Evolutionary conservation across 2,888 invertebrate species (phyloP).

Genomic region (Heterodera filipjevi): DNA sequence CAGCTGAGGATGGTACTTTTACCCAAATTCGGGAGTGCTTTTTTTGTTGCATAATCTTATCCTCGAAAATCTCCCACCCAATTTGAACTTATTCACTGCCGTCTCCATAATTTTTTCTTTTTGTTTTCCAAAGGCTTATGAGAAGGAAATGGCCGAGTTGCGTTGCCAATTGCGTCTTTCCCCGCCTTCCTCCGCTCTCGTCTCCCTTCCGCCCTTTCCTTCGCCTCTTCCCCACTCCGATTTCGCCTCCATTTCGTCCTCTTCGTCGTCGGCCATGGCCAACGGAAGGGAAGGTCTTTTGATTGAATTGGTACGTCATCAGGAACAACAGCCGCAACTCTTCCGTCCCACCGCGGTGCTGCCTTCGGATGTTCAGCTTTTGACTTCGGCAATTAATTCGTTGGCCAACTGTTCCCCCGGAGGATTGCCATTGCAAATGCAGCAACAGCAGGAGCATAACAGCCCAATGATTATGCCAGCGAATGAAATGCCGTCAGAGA

Average conservation of each 20-base stretch:
- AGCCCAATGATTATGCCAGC: neutral
- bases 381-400: slow-evolving; percentile 35
- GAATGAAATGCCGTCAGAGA: neutral
- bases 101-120: neutral
- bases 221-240: neutral
- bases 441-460: slow-evolving; percentile 20
- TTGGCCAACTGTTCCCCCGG: slow-evolving; percentile 33
- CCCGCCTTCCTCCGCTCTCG: neutral
- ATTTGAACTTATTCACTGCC: no score
- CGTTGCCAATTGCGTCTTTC: slow-evolving; percentile 27
- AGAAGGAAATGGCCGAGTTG: slow-evolving; percentile 43
- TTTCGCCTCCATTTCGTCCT: slow-evolving; percentile 12
- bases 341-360: slow-evolving; percentile 22
- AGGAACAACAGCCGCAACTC: neutral
- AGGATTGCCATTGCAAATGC: neutral
- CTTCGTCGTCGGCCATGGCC: neutral
- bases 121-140: slow-evolving; percentile 31
- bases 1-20: slow-evolving; percentile 35
- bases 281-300: neutral
- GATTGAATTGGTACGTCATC: neutral
- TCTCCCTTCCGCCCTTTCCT: neutral
- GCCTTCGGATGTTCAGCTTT: slow-evolving; percentile 17
- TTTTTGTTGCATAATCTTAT: no score
- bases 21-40: no score
- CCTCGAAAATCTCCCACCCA: no score